Evolutionary conservation across 2,113 vertebrate genomes (phyloP), one percentile per base, ranked within the genome.

Genomic region (Chrysochloris asiatica): DNA sequence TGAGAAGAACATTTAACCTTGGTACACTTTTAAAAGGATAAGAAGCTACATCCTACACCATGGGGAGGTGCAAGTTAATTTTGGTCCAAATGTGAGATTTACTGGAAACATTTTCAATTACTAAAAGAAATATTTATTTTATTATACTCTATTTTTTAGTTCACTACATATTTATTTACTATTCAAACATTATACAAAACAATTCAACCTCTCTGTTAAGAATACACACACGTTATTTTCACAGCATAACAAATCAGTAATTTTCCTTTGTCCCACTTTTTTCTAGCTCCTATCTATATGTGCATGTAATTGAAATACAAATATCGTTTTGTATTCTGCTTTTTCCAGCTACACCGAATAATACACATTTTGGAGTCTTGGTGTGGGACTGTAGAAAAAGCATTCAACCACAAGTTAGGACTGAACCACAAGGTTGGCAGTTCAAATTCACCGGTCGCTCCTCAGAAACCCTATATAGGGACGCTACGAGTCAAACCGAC

Each of bases 261-360:
- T 63, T 85, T 81, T 89, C 54, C 47, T 79, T 95, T 76, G n/a
- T 77, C 6, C 71, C 24, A 21, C 19, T 94, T 83, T 73, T 94
- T 83, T 73, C 19, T 5, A 73, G 56, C 56, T 91, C 30, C 48
- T 21, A 1, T 83, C 30, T 78, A 26, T 67, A 65, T 56, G 26
- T 72, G 71, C 10, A 76, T 72, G 14, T 28, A 90, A 71, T 19
- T 38, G 80, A 91, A 93, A 77, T 36, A 65, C 9, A 30, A 88
- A 78, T 52, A 43, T 10, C 56, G 33, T 79, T 87, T 87, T 92
- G 7, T 65, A 63, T 38, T 43, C 36, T 86, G 38, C 5, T 67
- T 83, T 61, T 76, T 90, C 83, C 45, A 93, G 69, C 83, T 67
- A 38, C 6, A 22, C 21, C 54, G 48, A n/a, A n/a, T n/a, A n/a